Percentiles rank a stretch among this genome's conserved stretches.
phyloP scores from a whole-genome alignment of 2,113 vertebrate genomes.

The Pardalotus punctatus region DNA sequence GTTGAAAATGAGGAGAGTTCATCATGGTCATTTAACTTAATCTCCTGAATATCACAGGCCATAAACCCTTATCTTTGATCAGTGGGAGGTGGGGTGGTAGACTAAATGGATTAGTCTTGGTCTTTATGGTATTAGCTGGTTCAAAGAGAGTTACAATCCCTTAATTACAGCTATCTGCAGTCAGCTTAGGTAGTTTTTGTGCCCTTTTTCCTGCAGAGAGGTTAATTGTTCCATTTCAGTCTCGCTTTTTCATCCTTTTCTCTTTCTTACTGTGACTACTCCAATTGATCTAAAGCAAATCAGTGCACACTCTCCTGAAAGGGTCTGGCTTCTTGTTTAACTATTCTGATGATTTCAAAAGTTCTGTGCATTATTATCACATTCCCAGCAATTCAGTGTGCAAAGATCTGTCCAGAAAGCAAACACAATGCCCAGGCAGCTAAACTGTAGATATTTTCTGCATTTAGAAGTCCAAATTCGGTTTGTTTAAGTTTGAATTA shows the following conservation, averaged over 20 bases:
- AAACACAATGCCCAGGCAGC: background rate
- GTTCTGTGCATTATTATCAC: background rate
- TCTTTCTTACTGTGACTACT: background rate
- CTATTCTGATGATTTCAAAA: background rate
- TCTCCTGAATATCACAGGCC: background rate
- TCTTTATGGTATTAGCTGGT: background rate
- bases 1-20: background rate
- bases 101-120: background rate
- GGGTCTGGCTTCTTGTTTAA: background rate
- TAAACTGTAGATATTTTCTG: background rate
- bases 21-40: background rate
- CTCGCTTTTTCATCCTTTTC: background rate
- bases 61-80: background rate
- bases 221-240: conserved; percentile 16
- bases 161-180: conserved; percentile 11
- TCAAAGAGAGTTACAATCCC: background rate
- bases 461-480: background rate
- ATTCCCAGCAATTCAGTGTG: background rate
- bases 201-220: background rate
- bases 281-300: background rate
- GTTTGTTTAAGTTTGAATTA: background rate
- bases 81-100: background rate
- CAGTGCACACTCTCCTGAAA: background rate
- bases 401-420: background rate
- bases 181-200: background rate